phyloP scores from a whole-genome alignment of 2,113 vertebrate species.

The Tragelaphus buxtoni region DNA sequence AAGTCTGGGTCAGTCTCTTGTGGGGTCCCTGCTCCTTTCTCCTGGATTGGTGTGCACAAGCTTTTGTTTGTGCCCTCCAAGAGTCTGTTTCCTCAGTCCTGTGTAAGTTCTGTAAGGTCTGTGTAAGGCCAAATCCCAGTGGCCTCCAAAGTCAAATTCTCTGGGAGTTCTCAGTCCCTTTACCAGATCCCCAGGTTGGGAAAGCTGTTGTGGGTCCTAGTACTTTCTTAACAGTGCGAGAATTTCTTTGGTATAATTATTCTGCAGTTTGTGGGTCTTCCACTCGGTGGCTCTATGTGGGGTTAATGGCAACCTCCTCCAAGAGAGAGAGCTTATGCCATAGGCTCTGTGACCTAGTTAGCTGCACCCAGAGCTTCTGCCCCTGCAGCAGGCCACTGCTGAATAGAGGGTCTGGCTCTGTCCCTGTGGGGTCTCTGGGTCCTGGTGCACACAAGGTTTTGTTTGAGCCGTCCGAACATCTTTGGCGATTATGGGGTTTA shows the following conservation, averaged over 20 bases:
- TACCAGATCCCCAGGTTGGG: not conserved
- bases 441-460: not conserved
- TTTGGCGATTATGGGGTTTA: not conserved
- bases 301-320: not conserved
- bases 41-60: not conserved
- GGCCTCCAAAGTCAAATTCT: not conserved
- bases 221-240: not conserved
- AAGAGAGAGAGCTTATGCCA: not conserved
- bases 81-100: not conserved
- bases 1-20: not conserved
- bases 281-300: accelerated
- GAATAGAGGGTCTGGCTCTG: not conserved
- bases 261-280: not conserved
- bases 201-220: not conserved
- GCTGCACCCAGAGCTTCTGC: not conserved
- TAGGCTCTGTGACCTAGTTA: not conserved
- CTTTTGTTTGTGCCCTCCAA: not conserved
- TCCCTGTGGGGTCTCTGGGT: not conserved
- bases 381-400: not conserved
- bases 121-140: not conserved
- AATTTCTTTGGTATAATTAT: not conserved
- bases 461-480: not conserved
- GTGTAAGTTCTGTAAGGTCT: not conserved
- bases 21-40: not conserved
- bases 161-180: not conserved